Base-by-base conservation (phyloP, 2,113 vertebrate species). In the Noturus placidus region DNA sequence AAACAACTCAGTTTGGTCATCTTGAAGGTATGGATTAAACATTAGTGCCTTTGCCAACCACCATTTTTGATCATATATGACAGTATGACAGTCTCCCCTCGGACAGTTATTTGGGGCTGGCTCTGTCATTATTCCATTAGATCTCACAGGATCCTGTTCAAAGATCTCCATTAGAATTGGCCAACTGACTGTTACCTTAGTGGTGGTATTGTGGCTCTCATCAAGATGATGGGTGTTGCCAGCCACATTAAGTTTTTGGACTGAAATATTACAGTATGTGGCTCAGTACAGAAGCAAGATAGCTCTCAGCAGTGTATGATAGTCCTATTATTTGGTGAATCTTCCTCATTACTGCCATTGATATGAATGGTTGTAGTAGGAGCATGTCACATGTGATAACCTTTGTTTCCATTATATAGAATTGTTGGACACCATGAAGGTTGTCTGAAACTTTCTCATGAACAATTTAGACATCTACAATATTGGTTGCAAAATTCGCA, bases 121-220 rank as follows among this genome's bases (percentile, higher is more conserved):
- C 46, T 27, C 25, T 52, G 5, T 52, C 17, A 50, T 25, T 77
- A 22, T 56, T 54, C 2, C 77, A 9, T 79, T 33, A 79, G 1
- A 79, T 54, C 10, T 54, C 50, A 77, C 11, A 77, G 38, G 22
- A 46, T 50, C 19, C 3, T 74, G 42, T 76, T 30, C 74, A 50
- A 77, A 50, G 25, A 10, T 15, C 25, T 77, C 19, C 70, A 15
- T 52, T n/a, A 77, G 25, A 50, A n/a, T 5, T n/a, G 42, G 25
- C 74, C 52, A 72, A 50, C 9, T 27, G 11, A 76, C 38, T 76
- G 22, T 27, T 76, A 22, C 72, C 25, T 77, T 7, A 27, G 20
- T 79, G 50, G 77, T 30, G 27, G 14, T 56, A 79, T 56, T 79
- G 77, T 79, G 46, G 15, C 77, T 56, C 27, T 56, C 77, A 79